Percentiles rank a stretch among this genome's conserved stretches.
Conservation (phyloP, 1,140 invertebrate genomes). For the Cecropterus lyciades region DNA sequence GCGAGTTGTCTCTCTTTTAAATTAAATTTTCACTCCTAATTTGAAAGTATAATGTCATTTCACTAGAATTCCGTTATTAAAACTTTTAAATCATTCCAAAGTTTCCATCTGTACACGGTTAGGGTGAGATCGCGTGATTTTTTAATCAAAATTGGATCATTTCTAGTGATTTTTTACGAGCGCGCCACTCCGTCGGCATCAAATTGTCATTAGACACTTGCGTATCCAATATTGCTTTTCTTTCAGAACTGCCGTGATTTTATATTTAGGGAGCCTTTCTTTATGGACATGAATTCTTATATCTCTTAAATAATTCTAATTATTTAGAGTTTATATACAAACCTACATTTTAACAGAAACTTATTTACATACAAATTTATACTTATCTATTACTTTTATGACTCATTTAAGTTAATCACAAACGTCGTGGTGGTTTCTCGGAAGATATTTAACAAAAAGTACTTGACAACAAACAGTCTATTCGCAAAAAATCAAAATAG, state of each 20-base stretch:
- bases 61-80: conserved; percentile 85
- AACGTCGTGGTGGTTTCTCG: not conserved
- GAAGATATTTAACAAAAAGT: not conserved
- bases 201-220: conserved; percentile 82
- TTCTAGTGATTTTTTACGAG: conserved; percentile 83
- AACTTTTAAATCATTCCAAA: conserved; percentile 85
- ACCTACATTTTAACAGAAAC: too few species aligned
- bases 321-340: not conserved
- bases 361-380: too few species aligned
- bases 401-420: not conserved
- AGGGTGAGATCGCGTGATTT: conserved; percentile 77
- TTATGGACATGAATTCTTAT: conserved; percentile 25
- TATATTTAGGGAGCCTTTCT: conserved; percentile 67
- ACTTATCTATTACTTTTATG: too few species aligned
- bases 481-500: conserved; percentile 1
- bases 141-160: conserved; percentile 84
- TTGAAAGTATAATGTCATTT: conserved; percentile 86
- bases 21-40: conserved; percentile 86
- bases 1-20: conserved; percentile 83
- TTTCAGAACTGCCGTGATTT: conserved; percentile 74
- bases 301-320: conserved; percentile 31
- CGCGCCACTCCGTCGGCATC: conserved; percentile 71
- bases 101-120: conserved; percentile 63
- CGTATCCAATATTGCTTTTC: conserved; percentile 82
- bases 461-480: not conserved